These are phyloP conservation scores for Aphelenchoides avenae DNA, from an alignment of 1,140 invertebrate genomes.

Conservation along the genomic window DNA sequence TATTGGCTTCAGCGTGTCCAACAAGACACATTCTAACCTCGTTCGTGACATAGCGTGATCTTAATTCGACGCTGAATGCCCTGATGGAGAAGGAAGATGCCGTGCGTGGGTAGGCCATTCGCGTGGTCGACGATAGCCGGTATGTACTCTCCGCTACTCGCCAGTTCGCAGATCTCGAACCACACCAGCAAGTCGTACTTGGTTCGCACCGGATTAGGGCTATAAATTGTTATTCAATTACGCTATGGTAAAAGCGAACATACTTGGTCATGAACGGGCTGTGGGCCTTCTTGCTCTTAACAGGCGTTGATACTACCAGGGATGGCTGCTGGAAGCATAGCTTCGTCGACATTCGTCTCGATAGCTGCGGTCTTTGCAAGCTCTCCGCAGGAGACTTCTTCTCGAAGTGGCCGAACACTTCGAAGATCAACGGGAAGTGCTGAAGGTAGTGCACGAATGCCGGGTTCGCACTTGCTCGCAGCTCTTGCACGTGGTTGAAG, in stretches of 20 bases:
- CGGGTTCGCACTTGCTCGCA: conserved; percentile 83
- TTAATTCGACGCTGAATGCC: conserved; percentile 94
- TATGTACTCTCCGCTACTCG: conserved; percentile 87
- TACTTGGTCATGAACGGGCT: conserved; percentile 1
- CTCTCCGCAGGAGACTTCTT: too few relatives aligned
- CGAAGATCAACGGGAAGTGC: conserved; percentile 93
- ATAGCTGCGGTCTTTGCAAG: too few relatives aligned
- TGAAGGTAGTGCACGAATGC: conserved; percentile 95
- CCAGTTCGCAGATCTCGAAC: conserved; percentile 98
- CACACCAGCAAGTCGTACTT: conserved; percentile 97
- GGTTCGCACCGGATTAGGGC: conserved; percentile 76
- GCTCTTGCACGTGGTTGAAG: conserved; percentile 98
- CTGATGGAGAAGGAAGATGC: conserved; percentile 87
- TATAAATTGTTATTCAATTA: conserved; percentile 24
- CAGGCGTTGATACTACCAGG: conserved; percentile 57
- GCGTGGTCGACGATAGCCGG: conserved; percentile 81
- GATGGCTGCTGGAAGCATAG: conserved; percentile 57
- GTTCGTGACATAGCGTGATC: conserved; percentile 96
- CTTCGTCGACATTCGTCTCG: conserved; percentile 54
- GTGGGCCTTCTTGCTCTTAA: conserved; percentile 44
- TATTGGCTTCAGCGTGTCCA: neutral
- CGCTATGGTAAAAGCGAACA: neutral
- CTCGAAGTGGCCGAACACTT: conserved; percentile 87
- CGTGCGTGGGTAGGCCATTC: conserved; percentile 90
- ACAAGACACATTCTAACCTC: conserved; percentile 68